Evolutionary conservation across 1,140 invertebrate species (phyloP), one percentile per base, ranked within the genome.

Genomic region (Caenorhabditis inopinata): DNA sequence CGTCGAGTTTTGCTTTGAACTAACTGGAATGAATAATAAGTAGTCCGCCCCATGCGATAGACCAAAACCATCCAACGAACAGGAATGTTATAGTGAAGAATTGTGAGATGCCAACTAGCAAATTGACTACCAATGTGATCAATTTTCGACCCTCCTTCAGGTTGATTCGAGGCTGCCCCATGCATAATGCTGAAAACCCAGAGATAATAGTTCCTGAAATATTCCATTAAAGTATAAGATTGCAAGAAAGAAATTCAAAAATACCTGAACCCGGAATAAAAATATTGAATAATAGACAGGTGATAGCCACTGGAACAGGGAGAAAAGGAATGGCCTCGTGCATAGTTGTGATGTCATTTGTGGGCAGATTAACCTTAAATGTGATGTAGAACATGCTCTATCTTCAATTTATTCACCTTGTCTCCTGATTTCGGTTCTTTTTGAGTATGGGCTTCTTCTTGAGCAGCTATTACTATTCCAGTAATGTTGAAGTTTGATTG

Each of bases 31-130:
- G 90, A 86, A 91, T 92, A 14, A 94, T 89, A 92, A 96, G 94
- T 83, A 94, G 94, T 78, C 95, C 92, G 21, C 95, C 95, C 95
- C 95, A 97, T 92, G 94, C 95, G 74, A 97, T 93, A 35, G 94
- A 95, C 95, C 95, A 97, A 81, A 95, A 95, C 95, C 95, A 97
- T 3, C 95, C 95, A 32, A 97, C 95, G 7, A 96, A 91, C 81
- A 95, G 93, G 89, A 97, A 96, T 25, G 96, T 91, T n/a, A 96
- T 93, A 4, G 94, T 96, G 89, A 96, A 95, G 68, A 94, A 90
- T 89, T 97, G 95, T 38, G 93, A 92, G 23, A 93, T 90, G 0
- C 94, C 94, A 45, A 96, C 93, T 82, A 95, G 90, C 16, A 94
- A 88, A 90, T 96, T 94, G 32, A 96, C 93, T 78, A 83, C 68